Evolutionary conservation across 2,888 invertebrate genomes (phyloP), one percentile per base, ranked within the genome.

Genomic region (Harpalus rufipes): DNA sequence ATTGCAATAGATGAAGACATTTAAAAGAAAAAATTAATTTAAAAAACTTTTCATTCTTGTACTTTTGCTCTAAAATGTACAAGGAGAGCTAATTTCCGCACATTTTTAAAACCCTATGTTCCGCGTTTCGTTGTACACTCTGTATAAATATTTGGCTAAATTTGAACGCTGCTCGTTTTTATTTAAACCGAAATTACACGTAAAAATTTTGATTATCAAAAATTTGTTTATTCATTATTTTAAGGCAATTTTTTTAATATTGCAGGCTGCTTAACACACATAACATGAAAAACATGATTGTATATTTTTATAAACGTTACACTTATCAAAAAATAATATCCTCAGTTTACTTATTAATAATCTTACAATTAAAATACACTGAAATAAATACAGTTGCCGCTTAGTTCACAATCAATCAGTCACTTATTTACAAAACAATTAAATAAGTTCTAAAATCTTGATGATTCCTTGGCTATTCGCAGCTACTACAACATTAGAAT

Each of bases 401-500:
- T 14, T 39, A 68, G 32, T 6, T 68, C 25, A 32, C 32, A 21
- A 12, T 63, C 63, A 12, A 10, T 21, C 7, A 7, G 21, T 21
- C 21, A 21, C 21, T 18, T 63, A 59, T 59, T 59, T 59, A 59
- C 59, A 18, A 59, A 59, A 59, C 59, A 59, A 78, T 92, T 92
- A 96, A 87, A 95, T 93, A 76, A 96, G 91, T 91, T 96, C 96
- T 85, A 97, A 91, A 89, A 98, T 95, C 91, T 98, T 98, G 88
- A 98, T 97, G 87, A 96, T 95, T 79, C 98, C 98, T 92, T 97
- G 97, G 90, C 97, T 97, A 91, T 98, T 98, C 81, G 98, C 98
- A 68, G 98, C 97, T 14, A 98, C 95, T 32, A 97, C 95, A 86
- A 97, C 96, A 90, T 96, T 96, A 25, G 96, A 95, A 87, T 95